Evolutionary conservation across 2,888 invertebrate genomes (phyloP), one percentile per base, ranked within the genome.

Genomic region (Amblyjoppa proteus): DNA sequence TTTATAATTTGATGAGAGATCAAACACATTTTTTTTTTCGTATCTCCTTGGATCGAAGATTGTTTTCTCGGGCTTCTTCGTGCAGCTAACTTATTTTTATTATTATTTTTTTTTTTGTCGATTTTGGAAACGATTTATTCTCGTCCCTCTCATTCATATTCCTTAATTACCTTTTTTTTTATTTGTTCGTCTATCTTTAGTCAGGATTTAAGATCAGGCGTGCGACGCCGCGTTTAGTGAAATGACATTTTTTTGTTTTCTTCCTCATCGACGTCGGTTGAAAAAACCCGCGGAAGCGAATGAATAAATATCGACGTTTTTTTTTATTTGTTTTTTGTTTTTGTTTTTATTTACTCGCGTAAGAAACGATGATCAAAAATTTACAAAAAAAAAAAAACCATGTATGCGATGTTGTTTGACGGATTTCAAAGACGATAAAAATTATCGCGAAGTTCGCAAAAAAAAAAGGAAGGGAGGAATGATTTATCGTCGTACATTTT

Each of bases 301-400:
- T 58, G 25, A 58, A 58, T 58, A 25, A 28, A 28, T 58, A 28
- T 58, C 58, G 58, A 58, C 58, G 9, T 58, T 58, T 58, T 58
- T 58, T 45, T 45, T 45, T 13, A 3, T 16, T 20, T 20, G 20
- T 20, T 20, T 20, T 45, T 45, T 45, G 3, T 20, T 20, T 45
- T 45, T 45, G 3, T 81, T 61, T 87, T 74, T 70, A 85, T 79
- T 81, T 85, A 75, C 64, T 81, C 79, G 68, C 45, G 84, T 77
- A 75, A 68, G 79, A 76, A 71, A 28, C 28, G 58, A 58, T 25
- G 20, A 56, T 28, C 58, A 28, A 58, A 58, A 58, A 58, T 58
- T 58, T 58, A 58, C 58, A 58, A 56, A 20, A 28, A 25, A 28
- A 28, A 58, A 56, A 28, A 25, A 20, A 25, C 25, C 9, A 20